A percentile compares a stretch with the other conserved stretches of the same genome.
Evolutionary conservation across 1,140 invertebrate species (phyloP).

Genomic region (Drosophila insularis): DNA sequence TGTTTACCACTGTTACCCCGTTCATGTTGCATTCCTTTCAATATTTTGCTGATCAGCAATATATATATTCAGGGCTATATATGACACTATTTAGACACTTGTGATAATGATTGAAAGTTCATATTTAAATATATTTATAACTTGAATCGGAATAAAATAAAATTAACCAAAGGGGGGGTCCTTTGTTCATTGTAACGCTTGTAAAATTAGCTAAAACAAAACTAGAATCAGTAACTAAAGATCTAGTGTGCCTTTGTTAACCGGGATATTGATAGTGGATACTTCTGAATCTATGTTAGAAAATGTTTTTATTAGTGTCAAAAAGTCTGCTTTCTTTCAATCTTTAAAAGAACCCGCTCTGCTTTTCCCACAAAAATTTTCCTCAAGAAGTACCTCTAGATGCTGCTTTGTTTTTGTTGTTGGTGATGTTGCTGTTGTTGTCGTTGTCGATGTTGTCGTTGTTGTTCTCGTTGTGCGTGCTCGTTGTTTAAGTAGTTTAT

Average conservation of each 20-base stretch:
- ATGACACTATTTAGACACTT: constrained; percentile 15
- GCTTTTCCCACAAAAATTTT: not conserved
- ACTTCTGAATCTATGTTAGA: too few species aligned
- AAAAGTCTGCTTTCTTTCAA: constrained; percentile 19
- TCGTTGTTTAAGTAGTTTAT: constrained; percentile 36
- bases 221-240: too few species aligned
- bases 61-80: constrained; percentile 1
- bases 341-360: not conserved
- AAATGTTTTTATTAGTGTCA: constrained; percentile 24
- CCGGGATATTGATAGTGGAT: too few species aligned
- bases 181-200: not conserved
- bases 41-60: constrained; percentile 1
- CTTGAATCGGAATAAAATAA: not conserved
- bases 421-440: constrained; percentile 24
- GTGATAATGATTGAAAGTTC: not conserved
- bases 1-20: constrained; percentile 34
- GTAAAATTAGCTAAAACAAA: not conserved
- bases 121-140: not conserved
- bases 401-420: constrained; percentile 25
- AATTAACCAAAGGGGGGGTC: not conserved
- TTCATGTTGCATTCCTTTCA: constrained; percentile 47
- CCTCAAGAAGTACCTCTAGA: constrained; percentile 7
- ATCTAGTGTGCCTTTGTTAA: too few species aligned
- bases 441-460: constrained; percentile 28
- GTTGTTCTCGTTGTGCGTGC: constrained; percentile 44